Conservation (phyloP, 2,888 invertebrate genomes). For the Pseudococcus longispinus region DNA sequence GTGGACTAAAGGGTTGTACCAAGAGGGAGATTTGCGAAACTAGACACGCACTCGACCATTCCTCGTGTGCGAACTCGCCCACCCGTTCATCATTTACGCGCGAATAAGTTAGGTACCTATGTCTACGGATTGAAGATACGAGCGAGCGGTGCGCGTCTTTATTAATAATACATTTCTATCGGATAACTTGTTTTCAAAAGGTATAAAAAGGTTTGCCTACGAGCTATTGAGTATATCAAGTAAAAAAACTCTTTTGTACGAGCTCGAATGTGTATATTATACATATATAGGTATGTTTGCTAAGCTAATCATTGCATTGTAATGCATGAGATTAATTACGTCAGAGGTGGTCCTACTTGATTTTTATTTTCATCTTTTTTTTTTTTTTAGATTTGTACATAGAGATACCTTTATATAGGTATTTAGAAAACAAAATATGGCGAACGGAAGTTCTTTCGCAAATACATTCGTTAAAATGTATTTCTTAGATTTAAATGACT, state of each 20-base stretch:
- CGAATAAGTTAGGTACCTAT: conserved; percentile 1
- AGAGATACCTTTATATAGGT: no score
- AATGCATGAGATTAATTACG: conserved; percentile 30
- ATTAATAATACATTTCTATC: conserved; percentile 38
- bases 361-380: not conserved
- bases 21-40: conserved; percentile 21
- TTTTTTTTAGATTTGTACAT: no score
- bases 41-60: conserved; percentile 38
- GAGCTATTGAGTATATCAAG: not conserved
- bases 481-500: not conserved
- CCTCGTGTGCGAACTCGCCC: conserved; percentile 38
- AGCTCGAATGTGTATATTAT: not conserved
- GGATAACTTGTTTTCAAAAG: conserved; percentile 42
- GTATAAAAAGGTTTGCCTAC: conserved; percentile 33
- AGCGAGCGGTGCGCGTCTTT: conserved; percentile 15
- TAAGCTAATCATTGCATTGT: not conserved
- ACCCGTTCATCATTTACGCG: conserved; percentile 27
- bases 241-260: conserved; percentile 23
- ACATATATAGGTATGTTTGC: not conserved
- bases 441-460: not conserved
- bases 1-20: conserved; percentile 32
- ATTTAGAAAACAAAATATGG: not conserved
- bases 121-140: not conserved
- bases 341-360: conserved; percentile 40
- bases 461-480: not conserved